Evolutionary conservation across 2,797 vertebrate genomes (phyloP).

Genomic region (Tragopan temminckii): DNA sequence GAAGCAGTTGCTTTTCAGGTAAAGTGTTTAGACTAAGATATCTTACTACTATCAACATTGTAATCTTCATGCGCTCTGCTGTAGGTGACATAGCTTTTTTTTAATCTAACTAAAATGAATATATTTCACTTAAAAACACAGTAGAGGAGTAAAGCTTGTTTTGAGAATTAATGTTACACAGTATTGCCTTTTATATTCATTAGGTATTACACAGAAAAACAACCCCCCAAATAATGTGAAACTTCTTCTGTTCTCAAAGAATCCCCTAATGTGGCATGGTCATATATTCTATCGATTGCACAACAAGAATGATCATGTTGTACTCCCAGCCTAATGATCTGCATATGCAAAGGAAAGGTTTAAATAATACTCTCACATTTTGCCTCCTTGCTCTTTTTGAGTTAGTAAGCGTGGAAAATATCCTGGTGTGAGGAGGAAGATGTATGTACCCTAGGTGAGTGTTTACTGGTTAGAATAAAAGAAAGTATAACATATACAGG

Average conservation of each 20-base stretch:
- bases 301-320: neutral
- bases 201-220: neutral
- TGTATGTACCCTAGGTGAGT: neutral
- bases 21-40: neutral
- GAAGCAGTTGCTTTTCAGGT: neutral
- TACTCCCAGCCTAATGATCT: neutral
- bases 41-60: neutral
- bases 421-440: neutral
- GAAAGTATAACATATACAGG: fast-evolving
- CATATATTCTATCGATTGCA: neutral
- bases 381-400: neutral
- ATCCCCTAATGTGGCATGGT: neutral
- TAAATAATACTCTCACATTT: neutral
- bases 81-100: neutral
- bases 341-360: neutral
- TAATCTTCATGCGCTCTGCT: neutral
- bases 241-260: neutral
- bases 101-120: neutral
- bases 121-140: neutral
- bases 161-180: neutral
- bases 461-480: neutral
- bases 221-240: neutral
- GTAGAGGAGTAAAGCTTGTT: neutral
- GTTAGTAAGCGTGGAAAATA: neutral
- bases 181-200: neutral